Conservation (phyloP, 1,140 invertebrate species). For the Acromyrmex charruanus region DNA sequence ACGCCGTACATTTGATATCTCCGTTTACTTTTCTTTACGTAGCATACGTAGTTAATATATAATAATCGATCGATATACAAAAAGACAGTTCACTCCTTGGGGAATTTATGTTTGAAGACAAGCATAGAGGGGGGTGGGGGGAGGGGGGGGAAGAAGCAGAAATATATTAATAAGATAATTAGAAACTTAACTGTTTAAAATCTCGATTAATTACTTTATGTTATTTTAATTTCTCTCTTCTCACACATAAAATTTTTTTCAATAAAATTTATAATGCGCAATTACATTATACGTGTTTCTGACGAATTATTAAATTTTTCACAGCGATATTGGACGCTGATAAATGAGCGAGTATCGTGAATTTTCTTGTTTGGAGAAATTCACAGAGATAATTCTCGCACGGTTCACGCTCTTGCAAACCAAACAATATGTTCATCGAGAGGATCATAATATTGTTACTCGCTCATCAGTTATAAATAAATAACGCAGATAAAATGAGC, state of each 20-base stretch:
- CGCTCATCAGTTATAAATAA: constrained; percentile 39
- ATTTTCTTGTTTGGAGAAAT: constrained; percentile 7
- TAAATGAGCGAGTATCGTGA: constrained; percentile 21
- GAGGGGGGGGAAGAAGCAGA: constrained; percentile 15
- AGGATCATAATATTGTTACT: constrained; percentile 19
- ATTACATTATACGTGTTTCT: constrained; percentile 27
- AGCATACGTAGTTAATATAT: neutral
- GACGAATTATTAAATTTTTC: constrained; percentile 32
- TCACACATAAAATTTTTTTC: neutral
- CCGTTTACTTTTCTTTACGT: constrained; percentile 9
- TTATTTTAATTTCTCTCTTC: constrained; percentile 28
- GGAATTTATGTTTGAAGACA: constrained; percentile 28
- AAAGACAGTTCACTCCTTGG: constrained; percentile 13
- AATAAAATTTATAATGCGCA: constrained; percentile 29
- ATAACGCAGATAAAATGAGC: constrained; percentile 35
- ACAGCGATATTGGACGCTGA: neutral
- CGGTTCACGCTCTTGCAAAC: neutral
- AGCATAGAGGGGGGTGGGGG: neutral
- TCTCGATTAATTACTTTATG: constrained; percentile 7
- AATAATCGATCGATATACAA: constrained; percentile 8
- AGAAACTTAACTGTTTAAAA: constrained; percentile 30
- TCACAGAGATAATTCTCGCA: neutral
- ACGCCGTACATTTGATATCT: constrained; percentile 19
- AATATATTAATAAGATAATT: constrained; percentile 36
- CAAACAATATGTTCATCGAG: neutral